phyloP scores from a whole-genome alignment of 2,797 vertebrate species.

The Anolis apletophallus region DNA sequence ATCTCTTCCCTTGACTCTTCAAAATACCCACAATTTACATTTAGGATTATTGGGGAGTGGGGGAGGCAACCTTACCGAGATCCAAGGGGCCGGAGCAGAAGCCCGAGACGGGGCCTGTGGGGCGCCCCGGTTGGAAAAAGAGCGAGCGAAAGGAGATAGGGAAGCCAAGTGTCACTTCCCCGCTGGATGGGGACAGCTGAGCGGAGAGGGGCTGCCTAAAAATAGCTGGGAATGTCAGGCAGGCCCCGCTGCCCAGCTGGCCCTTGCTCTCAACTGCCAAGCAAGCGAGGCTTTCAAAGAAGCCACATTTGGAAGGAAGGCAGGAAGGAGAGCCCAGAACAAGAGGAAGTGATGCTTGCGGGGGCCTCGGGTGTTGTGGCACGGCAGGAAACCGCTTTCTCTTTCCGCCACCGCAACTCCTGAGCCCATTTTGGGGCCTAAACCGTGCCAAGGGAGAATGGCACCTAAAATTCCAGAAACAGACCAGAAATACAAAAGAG shows the following conservation, averaged over 20 bases:
- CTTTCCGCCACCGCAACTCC: neutral
- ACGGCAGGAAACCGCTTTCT: neutral
- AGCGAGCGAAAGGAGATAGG: constrained; percentile 45
- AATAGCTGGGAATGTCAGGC: constrained; percentile 86
- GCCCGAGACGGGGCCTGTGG: neutral
- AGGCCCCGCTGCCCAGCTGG: constrained; percentile 50
- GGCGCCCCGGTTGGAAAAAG: constrained; percentile 34
- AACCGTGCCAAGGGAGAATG: no score
- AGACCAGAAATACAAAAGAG: no score
- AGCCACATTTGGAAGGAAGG: neutral
- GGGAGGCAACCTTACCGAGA: constrained; percentile 39
- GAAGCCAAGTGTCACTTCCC: constrained; percentile 76
- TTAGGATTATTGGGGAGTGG: neutral
- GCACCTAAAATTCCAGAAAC: no score
- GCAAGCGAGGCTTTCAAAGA: constrained; percentile 12
- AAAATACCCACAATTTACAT: no score
- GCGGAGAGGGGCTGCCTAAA: constrained; percentile 86
- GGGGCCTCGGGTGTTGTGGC: neutral
- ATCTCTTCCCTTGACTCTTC: neutral
- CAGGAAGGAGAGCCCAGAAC: neutral
- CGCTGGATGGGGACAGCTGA: constrained; percentile 88
- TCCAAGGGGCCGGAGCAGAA: neutral
- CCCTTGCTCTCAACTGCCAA: constrained; percentile 48
- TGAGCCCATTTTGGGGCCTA: neutral
- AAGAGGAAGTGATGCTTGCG: constrained; percentile 38